Conservation (phyloP, 2,797 vertebrate species). For the Malacoctenus gilli region DNA sequence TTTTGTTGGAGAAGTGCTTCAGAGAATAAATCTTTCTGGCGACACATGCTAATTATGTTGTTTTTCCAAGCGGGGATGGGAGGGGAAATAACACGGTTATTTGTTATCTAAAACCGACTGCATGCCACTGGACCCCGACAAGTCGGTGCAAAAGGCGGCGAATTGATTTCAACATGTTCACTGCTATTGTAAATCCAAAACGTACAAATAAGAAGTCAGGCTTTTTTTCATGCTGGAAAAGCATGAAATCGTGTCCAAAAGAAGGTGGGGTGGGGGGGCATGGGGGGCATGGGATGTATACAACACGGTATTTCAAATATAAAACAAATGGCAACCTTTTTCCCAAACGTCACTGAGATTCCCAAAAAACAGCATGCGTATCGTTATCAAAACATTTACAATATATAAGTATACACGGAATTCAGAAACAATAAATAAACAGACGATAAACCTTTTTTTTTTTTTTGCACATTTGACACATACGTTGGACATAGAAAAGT, state of each 20-base stretch:
- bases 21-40: constrained; percentile 36
- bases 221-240: constrained; percentile 80
- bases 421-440: constrained; percentile 90
- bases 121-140: constrained; percentile 54
- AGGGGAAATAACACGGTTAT: constrained; percentile 30
- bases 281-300: constrained; percentile 74
- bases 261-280: constrained; percentile 58
- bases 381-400: constrained; percentile 89
- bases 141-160: constrained; percentile 73
- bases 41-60: constrained; percentile 28
- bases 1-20: constrained; percentile 53
- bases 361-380: constrained; percentile 87
- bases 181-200: constrained; percentile 69
- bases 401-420: constrained; percentile 84
- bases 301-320: constrained; percentile 70
- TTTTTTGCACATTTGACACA: constrained; percentile 88
- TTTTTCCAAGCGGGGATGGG: constrained; percentile 20
- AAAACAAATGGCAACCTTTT: constrained; percentile 72
- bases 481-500: constrained; percentile 81
- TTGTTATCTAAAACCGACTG: constrained; percentile 41
- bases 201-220: constrained; percentile 71
- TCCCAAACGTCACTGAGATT: constrained; percentile 73
- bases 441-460: constrained; percentile 83
- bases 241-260: constrained; percentile 70
- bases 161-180: constrained; percentile 57